A percentile compares a stretch with the other conserved stretches of the same genome.
phyloP scores from a whole-genome alignment of 2,797 vertebrate genomes.

The Alcedo atthis region DNA sequence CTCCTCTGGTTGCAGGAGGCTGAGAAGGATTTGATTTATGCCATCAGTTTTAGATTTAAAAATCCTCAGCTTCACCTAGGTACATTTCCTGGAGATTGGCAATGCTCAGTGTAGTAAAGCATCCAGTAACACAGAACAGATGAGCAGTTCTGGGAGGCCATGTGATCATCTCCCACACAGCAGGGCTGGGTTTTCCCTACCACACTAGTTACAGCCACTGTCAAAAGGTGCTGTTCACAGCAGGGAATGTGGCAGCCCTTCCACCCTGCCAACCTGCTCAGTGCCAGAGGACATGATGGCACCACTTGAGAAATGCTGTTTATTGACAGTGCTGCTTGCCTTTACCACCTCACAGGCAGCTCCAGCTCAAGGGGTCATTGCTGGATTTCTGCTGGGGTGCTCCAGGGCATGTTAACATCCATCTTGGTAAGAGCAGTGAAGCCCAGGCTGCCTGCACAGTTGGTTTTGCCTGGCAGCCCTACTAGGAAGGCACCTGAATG shows the following conservation, averaged over 20 bases:
- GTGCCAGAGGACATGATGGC: background rate
- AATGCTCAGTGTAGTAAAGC: slow-evolving; percentile 35
- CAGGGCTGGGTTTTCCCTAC: background rate
- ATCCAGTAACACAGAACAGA: slow-evolving; percentile 55
- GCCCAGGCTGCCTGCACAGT: background rate
- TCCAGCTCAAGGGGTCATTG: background rate
- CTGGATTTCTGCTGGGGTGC: background rate
- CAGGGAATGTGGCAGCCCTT: background rate
- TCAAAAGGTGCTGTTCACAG: background rate
- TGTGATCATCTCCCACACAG: background rate
- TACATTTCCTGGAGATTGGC: slow-evolving; percentile 62
- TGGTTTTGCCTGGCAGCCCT: background rate
- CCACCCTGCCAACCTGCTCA: background rate
- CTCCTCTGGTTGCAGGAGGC: slow-evolving; percentile 46
- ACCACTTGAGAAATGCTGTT: background rate
- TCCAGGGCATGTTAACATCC: background rate
- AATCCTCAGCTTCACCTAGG: slow-evolving; percentile 62
- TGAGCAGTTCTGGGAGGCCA: slow-evolving; percentile 34
- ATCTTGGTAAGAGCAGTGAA: background rate
- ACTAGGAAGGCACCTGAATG: background rate
- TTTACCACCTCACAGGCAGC: background rate
- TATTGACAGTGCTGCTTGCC: background rate
- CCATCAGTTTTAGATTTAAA: slow-evolving; percentile 60
- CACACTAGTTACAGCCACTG: background rate
- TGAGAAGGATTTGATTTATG: slow-evolving; percentile 53